phyloP scores from a whole-genome alignment of 2,888 invertebrate species.

The Suillia variegata region DNA sequence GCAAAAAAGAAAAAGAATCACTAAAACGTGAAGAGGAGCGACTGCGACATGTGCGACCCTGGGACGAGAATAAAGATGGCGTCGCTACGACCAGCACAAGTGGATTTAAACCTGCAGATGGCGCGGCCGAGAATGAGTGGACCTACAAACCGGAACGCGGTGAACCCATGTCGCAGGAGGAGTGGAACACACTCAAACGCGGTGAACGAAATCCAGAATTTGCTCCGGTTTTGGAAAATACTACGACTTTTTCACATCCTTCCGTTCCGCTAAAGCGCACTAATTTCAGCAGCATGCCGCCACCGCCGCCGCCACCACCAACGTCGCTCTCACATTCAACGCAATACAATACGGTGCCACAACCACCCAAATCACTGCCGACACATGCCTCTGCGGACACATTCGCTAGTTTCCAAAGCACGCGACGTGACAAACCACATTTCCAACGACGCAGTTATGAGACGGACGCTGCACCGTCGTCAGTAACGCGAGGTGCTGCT shows the following conservation, averaged over 20 bases:
- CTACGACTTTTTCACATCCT: not conserved
- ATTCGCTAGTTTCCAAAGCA: conserved; percentile 41
- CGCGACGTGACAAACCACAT: conserved; percentile 34
- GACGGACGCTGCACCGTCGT: conserved; percentile 14
- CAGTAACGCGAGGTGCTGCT: conserved; percentile 54
- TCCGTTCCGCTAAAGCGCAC: conserved; percentile 35
- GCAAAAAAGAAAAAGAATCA: conserved; percentile 51
- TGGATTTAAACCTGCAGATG: conserved; percentile 17
- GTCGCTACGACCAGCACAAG: not conserved
- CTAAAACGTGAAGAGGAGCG: conserved; percentile 57
- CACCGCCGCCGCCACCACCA: conserved; percentile 23
- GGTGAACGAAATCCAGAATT: conserved; percentile 76
- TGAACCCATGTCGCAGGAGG: conserved; percentile 58
- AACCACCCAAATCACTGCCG: conserved; percentile 12
- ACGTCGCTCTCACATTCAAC: not conserved
- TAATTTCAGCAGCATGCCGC: conserved; percentile 42
- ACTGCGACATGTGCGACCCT: conserved; percentile 66
- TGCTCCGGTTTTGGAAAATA: conserved; percentile 66
- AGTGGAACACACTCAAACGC: conserved; percentile 68
- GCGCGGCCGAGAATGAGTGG: conserved; percentile 41
- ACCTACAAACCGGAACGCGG: conserved; percentile 53
- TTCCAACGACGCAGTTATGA: conserved; percentile 47
- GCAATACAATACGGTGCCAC: conserved; percentile 26
- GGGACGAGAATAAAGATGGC: conserved; percentile 70
- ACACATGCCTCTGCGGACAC: conserved; percentile 13